Conservation (phyloP, 2,113 vertebrate species). For the Isichthys henryi region DNA sequence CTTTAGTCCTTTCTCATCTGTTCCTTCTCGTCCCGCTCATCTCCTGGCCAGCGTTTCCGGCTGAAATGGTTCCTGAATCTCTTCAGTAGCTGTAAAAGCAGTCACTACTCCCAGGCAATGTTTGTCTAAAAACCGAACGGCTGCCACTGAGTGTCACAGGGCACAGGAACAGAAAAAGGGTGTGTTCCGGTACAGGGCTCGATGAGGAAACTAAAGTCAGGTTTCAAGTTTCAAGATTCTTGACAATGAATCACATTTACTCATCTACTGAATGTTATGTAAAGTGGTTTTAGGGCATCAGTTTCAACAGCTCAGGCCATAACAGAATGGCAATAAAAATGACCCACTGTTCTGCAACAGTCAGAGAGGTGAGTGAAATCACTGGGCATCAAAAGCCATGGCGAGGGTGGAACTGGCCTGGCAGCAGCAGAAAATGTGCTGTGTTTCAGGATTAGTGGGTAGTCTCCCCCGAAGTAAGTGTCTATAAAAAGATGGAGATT, state of each 20-base stretch:
- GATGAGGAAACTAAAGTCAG: neutral
- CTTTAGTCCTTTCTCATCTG: neutral
- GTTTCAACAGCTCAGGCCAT: neutral
- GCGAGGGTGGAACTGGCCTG: neutral
- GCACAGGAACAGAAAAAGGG: neutral
- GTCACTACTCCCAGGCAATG: neutral
- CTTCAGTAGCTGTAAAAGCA: neutral
- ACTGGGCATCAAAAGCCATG: neutral
- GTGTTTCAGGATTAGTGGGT: neutral
- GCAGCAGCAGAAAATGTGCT: neutral
- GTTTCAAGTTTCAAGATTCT: neutral
- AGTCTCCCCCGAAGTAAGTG: neutral
- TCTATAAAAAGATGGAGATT: neutral
- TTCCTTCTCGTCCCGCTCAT: neutral
- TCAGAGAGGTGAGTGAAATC: neutral
- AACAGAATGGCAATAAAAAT: neutral
- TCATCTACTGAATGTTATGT: neutral
- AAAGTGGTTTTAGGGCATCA: slow-evolving; percentile 2
- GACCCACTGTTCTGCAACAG: neutral
- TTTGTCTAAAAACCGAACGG: neutral
- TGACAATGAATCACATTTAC: neutral
- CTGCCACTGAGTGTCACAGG: neutral
- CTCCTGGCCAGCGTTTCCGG: neutral
- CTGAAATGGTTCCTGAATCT: neutral
- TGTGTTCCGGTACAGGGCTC: neutral